These are phyloP conservation scores for Drosophila novamexicana DNA, from an alignment of 1,140 invertebrate genomes.

Conservation along the genomic window DNA sequence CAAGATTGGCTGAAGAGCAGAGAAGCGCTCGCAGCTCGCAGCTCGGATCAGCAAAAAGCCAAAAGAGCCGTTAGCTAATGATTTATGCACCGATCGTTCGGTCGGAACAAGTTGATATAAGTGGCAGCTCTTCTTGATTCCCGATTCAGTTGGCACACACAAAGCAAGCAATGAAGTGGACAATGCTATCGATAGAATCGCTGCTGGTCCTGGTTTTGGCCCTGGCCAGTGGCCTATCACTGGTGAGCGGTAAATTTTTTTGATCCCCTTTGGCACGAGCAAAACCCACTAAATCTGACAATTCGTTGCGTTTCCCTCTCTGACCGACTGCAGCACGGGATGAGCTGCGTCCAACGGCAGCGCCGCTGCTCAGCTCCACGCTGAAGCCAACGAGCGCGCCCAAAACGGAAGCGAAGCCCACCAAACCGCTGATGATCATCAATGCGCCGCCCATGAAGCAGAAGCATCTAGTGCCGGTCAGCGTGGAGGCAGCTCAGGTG, in stretches of 20 bases:
- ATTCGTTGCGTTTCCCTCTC: not conserved
- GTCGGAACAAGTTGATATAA: conserved; percentile 39
- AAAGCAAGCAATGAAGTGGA: conserved; percentile 33
- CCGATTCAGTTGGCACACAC: conserved; percentile 40
- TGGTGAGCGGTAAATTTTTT: conserved; percentile 83
- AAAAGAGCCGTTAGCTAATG: conserved; percentile 49
- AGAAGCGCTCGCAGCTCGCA: no score
- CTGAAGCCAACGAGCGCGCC: conserved; percentile 55
- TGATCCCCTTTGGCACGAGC: conserved; percentile 6
- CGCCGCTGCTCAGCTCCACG: conserved; percentile 65
- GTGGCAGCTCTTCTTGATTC: conserved; percentile 7
- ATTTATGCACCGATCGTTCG: conserved; percentile 37
- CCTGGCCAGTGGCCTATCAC: conserved; percentile 65
- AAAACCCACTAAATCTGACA: conserved; percentile 3
- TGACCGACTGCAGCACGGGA: conserved; percentile 25
- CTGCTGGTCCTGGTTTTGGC: conserved; percentile 62
- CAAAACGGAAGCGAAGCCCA: conserved; percentile 41
- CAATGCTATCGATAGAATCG: conserved; percentile 41
- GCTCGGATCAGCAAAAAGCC: not conserved
- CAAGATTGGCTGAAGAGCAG: not conserved
- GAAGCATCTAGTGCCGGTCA: conserved; percentile 48
- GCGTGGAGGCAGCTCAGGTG: conserved; percentile 10
- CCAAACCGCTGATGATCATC: conserved; percentile 66
- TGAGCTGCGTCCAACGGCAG: conserved; percentile 37
- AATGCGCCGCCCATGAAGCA: conserved; percentile 70